Evolutionary conservation across 2,113 vertebrate species (phyloP).

Genomic region (Sturnus vulgaris): DNA sequence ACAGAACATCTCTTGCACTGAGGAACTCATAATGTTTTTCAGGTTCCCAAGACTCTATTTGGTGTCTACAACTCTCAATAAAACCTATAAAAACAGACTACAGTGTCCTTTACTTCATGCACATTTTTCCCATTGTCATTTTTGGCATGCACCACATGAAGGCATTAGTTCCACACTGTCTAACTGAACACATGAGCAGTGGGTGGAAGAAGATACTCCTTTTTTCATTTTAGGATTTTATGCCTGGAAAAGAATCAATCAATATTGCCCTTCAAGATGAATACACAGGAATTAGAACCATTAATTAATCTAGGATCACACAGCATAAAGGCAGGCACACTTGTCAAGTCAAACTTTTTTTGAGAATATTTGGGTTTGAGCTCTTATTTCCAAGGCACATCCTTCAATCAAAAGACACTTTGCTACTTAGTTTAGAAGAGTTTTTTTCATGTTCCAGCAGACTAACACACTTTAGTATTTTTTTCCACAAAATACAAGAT

Average conservation of each 20-base stretch:
- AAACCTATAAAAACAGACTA: background rate
- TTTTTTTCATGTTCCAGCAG: background rate
- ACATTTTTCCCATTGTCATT: background rate
- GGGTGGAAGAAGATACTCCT: background rate
- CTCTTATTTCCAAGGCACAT: background rate
- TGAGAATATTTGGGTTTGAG: background rate
- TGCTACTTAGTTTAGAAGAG: background rate
- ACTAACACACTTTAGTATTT: background rate
- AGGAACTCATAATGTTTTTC: background rate
- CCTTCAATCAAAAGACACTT: background rate
- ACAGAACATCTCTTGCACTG: background rate
- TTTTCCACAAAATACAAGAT: background rate
- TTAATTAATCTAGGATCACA: background rate
- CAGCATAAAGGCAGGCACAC: background rate
- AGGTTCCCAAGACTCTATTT: background rate
- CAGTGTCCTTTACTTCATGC: background rate
- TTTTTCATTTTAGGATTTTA: background rate
- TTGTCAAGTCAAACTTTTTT: background rate
- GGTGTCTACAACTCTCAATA: background rate
- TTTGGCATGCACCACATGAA: background rate
- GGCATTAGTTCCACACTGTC: background rate
- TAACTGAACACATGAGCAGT: background rate
- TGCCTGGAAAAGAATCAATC: background rate
- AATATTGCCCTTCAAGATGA: background rate
- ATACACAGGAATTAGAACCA: background rate